Evolutionary conservation across 2,113 vertebrate species (phyloP).

Genomic region (Platichthys flesus): DNA sequence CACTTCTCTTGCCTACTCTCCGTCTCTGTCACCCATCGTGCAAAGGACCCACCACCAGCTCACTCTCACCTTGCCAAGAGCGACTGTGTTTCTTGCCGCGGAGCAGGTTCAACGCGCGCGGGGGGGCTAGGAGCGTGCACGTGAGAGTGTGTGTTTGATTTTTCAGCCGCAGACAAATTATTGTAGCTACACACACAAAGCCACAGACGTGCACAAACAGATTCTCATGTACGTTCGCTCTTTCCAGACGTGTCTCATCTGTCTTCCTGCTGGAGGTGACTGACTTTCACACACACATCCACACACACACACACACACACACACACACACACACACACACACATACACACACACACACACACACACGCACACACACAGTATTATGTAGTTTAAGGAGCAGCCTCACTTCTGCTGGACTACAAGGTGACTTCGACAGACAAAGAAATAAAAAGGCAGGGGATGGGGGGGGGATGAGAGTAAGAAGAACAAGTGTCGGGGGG

Average conservation of each 20-base stretch:
- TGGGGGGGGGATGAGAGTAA: conserved; percentile 42
- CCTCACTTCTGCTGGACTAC: conserved; percentile 65
- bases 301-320: conserved; percentile 9
- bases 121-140: conserved; percentile 9
- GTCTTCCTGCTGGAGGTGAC: conserved; percentile 53
- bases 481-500: conserved; percentile 47
- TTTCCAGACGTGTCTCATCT: conserved; percentile 25
- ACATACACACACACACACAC: conserved; percentile 5
- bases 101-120: conserved; percentile 11
- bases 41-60: conserved; percentile 52
- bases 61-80: conserved; percentile 76
- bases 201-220: conserved; percentile 48
- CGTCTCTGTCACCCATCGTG: conserved; percentile 46
- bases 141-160: conserved; percentile 31
- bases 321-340: conserved; percentile 9
- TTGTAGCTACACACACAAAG: conserved; percentile 20
- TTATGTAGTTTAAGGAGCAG: conserved; percentile 58
- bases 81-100: conserved; percentile 19
- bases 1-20: conserved; percentile 37
- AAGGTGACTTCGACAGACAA: conserved; percentile 65
- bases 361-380: conserved; percentile 21
- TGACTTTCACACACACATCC: conserved; percentile 17
- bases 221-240: conserved; percentile 32
- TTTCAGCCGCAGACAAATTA: conserved; percentile 48
- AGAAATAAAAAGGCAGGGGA: not conserved